Evolutionary conservation across 2,113 vertebrate genomes (phyloP).

Genomic region (Marcusenius ussheri): DNA sequence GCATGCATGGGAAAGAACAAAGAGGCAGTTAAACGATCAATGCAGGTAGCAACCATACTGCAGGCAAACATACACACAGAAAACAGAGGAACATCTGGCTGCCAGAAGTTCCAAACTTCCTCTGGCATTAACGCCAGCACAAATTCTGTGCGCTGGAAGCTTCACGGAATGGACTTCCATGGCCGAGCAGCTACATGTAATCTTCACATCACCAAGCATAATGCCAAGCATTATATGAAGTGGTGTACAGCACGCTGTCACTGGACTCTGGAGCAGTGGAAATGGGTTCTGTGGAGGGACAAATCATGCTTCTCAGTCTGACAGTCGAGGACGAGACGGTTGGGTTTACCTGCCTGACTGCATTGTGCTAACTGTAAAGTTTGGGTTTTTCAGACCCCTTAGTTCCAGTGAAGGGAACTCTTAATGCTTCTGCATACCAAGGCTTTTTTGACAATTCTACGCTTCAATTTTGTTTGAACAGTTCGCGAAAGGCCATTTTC

Average conservation of each 20-base stretch:
- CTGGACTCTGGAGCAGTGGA: not conserved
- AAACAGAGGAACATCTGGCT: not conserved
- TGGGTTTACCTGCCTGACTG: not conserved
- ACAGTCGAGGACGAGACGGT: not conserved
- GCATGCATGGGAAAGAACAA: not conserved
- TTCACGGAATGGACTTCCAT: not conserved
- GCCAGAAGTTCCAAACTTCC: not conserved
- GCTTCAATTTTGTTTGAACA: not conserved
- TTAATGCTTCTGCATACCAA: not conserved
- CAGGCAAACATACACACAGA: not conserved
- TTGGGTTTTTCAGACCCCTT: not conserved
- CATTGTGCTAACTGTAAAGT: not conserved
- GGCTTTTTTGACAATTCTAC: not conserved
- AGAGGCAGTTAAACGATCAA: not conserved
- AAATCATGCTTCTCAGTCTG: not conserved
- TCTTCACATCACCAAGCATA: not conserved
- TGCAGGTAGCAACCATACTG: not conserved
- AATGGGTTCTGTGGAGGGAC: not conserved
- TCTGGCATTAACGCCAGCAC: not conserved
- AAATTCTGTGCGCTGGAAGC: not conserved
- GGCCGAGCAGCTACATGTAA: not conserved
- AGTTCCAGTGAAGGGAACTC: not conserved
- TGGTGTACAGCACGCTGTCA: not conserved
- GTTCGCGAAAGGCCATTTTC: not conserved
- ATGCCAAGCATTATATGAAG: not conserved